Conservation (phyloP, 2,113 vertebrate species). For the Anolis sagrei region DNA sequence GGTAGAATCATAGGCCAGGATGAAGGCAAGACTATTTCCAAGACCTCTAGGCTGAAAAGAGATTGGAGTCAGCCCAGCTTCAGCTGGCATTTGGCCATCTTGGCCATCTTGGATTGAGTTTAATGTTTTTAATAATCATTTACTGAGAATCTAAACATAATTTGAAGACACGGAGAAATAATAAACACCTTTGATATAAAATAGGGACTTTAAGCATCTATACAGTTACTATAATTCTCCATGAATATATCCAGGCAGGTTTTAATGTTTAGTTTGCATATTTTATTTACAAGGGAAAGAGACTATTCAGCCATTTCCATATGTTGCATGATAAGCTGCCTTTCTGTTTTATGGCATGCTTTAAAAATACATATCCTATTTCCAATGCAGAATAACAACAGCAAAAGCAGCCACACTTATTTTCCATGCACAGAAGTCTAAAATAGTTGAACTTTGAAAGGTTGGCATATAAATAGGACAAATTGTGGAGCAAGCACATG, state of each 20-base stretch:
- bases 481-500: slow-evolving; percentile 65
- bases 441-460: slow-evolving; percentile 64
- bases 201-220: background rate
- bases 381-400: slow-evolving; percentile 16
- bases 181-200: background rate
- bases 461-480: slow-evolving; percentile 53
- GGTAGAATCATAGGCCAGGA: too few species aligned
- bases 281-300: background rate
- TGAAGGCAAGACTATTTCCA: too few species aligned
- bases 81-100: too few species aligned
- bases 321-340: background rate
- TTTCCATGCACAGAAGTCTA: slow-evolving; percentile 49
- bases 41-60: too few species aligned
- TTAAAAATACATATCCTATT: slow-evolving; percentile 4
- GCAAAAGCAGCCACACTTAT: background rate
- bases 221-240: background rate
- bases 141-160: background rate
- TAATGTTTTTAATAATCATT: background rate
- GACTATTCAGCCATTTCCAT: background rate
- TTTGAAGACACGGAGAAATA: background rate
- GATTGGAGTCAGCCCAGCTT: too few species aligned
- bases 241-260: background rate
- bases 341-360: background rate
- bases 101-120: background rate
- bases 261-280: background rate